Evolutionary conservation across 1,140 invertebrate species (phyloP), one percentile per base, ranked within the genome.

Genomic region (Mya arenaria): DNA sequence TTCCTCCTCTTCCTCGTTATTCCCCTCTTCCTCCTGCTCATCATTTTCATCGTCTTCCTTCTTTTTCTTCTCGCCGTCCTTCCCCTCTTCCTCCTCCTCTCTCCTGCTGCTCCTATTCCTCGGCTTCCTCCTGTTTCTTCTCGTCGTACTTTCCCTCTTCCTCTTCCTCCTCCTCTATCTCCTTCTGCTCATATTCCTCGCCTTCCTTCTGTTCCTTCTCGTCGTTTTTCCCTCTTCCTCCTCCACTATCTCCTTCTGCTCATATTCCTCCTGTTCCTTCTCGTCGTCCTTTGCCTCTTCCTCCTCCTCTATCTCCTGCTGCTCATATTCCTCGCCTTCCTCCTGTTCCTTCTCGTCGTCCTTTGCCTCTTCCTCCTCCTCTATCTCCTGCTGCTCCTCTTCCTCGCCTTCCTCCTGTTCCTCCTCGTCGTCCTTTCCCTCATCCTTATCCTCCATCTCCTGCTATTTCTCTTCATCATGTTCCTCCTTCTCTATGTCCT

Each of bases 221-320:
- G 25, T 52, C n/a, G 44, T n/a, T 52, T 25, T 30, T 73, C 71
- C 58, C 71, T 73, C 71, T 73, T 55, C 58, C 68, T 71, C 68
- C 52, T 44, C 52, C 68, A 48, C 68, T 71, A 36, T 71, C 68
- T 71, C 68, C 52, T 44, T 71, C 68, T 71, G 30, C 39, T 36
- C 39, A 28, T 66, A 28, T 66, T 36, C 39, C 63, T 66, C 63
- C 39, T 36, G 32, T 36, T 66, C 63, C 39, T 44, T 39, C 36
- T 39, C 36, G 39, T 19, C 6, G 30, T 4, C 15, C 19, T 6
- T 15, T 37, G 25, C n/a, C n/a, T n/a, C n/a, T n/a, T n/a, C n/a
- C n/a, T n/a, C n/a, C n/a, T n/a, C n/a, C n/a, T n/a, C n/a, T n/a
- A n/a, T n/a, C n/a, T n/a, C n/a, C n/a, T n/a, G n/a, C n/a, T n/a